Base-by-base conservation (phyloP, 2,888 invertebrate species). In the Phasia obesa region DNA sequence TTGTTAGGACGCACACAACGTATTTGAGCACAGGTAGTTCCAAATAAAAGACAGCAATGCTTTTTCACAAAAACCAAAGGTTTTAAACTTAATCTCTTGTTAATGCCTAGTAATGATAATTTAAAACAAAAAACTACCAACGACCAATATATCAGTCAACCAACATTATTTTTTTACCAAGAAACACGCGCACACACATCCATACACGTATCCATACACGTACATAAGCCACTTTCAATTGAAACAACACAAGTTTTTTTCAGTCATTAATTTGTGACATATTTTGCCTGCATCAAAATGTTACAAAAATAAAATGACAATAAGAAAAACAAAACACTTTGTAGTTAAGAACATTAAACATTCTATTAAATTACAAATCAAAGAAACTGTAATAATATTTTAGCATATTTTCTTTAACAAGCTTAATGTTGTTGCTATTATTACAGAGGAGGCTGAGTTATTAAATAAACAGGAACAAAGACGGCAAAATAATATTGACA, bases 321-420 rank as follows among this genome's bases (percentile, higher is more conserved):
- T 1, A 15, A 27, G 35, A 59, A 11, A 70, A 57, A 35, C 13
- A 49, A 38, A 59, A 2, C 44, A 17, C 25, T 25, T 60, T 44
- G 51, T 27, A 4, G 4, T 27, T 27, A 27, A 27, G 62, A 49
- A 70, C 42, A 65, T 77, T 77, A 21, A 60, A 67, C 9, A 44
- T 44, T 65, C 65, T 59, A 81, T 77, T 81, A 73, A 77, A 71
- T 81, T 81, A 65, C 65, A 53, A 62, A 47, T 17, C n/a, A 67
- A 77, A 71, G 59, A 60, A 59, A 11, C 65, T 73, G 53, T 47
- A 23, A 73, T 60, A 73, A 65, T 67, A 59, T 53, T 62, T 49
- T 25, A 59, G 21, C 57, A 51, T 51, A 57, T 42, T 71, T 69
- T 21, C 21, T 19, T 7, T n/a, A n/a, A 25, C 49, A 15, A 17